phyloP scores from a whole-genome alignment of 2,113 vertebrate genomes.

The Pholis gunnellus region DNA sequence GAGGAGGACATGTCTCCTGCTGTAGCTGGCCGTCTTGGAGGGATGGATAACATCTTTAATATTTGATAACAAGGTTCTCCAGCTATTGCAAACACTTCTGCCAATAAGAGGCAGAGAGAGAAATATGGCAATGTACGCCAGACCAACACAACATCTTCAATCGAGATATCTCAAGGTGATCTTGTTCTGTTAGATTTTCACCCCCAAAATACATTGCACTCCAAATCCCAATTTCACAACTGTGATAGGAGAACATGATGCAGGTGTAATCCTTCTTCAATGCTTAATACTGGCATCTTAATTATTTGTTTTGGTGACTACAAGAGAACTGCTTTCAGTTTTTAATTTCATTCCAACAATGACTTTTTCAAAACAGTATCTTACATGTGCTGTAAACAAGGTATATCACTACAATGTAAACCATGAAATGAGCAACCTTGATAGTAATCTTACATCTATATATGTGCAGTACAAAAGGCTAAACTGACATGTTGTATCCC shows the following conservation, averaged over 20 bases:
- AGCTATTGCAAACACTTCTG: conserved; percentile 75
- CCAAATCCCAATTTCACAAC: conserved; percentile 50
- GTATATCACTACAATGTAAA: conserved; percentile 33
- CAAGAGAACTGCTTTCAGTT: conserved; percentile 34
- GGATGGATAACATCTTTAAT: conserved; percentile 85
- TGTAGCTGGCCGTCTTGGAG: conserved; percentile 68
- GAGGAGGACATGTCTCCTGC: conserved; percentile 36
- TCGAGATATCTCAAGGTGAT: conserved; percentile 79
- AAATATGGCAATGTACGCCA: conserved; percentile 68
- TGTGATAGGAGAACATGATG: conserved; percentile 29
- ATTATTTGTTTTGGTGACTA: conserved; percentile 53
- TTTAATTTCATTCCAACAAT: conserved; percentile 49
- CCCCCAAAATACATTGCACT: conserved; percentile 46
- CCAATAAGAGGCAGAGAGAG: conserved; percentile 71
- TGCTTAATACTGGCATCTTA: conserved; percentile 40
- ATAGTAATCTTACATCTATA: conserved; percentile 41
- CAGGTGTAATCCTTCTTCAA: conserved; percentile 18
- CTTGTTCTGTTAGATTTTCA: conserved; percentile 39
- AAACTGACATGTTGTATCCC: conserved; percentile 56
- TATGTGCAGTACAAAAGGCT: conserved; percentile 43
- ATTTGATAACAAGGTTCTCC: conserved; percentile 83
- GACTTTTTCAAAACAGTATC: conserved; percentile 40
- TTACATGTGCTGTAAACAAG: conserved; percentile 34
- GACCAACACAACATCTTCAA: conserved; percentile 61
- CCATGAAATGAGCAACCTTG: conserved; percentile 14